Evolutionary conservation across 92 coral and sea anemone genomes (phyloP).

Genomic region (Micromussa lordhowensis): DNA sequence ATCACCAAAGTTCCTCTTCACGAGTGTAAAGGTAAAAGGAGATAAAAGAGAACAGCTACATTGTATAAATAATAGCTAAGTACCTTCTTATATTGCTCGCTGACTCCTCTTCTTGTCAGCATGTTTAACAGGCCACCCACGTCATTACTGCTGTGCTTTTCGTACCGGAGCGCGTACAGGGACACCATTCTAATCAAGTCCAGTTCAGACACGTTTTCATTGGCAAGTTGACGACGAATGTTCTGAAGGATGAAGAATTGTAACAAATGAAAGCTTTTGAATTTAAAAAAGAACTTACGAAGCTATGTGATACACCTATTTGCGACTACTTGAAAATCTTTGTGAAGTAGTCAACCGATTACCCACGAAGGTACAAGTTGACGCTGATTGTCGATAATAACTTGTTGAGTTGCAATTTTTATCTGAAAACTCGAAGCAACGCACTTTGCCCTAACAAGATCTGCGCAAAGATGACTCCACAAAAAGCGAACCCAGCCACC

Average conservation of each 20-base stretch:
- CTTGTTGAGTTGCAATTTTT: too few relatives aligned
- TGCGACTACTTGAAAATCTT: too few relatives aligned
- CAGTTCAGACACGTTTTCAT: slow-evolving; percentile 90
- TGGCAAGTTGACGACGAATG: slow-evolving; percentile 89
- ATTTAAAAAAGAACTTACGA: background rate
- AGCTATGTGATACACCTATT: background rate
- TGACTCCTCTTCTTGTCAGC: slow-evolving; percentile 86
- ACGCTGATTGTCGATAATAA: background rate
- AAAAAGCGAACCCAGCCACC: background rate
- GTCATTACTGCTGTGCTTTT: slow-evolving; percentile 90
- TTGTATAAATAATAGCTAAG: slow-evolving; percentile 1
- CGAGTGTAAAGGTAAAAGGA: background rate
- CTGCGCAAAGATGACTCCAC: too few relatives aligned
- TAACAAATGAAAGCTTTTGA: background rate
- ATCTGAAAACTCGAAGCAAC: too few relatives aligned
- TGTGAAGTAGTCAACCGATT: too few relatives aligned
- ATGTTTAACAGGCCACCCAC: slow-evolving; percentile 85
- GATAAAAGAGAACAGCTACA: background rate
- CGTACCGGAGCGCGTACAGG: slow-evolving; percentile 96
- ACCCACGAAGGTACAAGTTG: background rate
- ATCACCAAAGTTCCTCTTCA: background rate
- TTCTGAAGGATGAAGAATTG: slow-evolving; percentile 40
- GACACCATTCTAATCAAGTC: slow-evolving; percentile 86
- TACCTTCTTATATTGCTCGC: slow-evolving; percentile 89
- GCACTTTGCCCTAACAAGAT: too few relatives aligned